These are phyloP conservation scores for Pungitius pungitius DNA, from an alignment of 2,113 vertebrate species.

Conservation along the genomic window DNA sequence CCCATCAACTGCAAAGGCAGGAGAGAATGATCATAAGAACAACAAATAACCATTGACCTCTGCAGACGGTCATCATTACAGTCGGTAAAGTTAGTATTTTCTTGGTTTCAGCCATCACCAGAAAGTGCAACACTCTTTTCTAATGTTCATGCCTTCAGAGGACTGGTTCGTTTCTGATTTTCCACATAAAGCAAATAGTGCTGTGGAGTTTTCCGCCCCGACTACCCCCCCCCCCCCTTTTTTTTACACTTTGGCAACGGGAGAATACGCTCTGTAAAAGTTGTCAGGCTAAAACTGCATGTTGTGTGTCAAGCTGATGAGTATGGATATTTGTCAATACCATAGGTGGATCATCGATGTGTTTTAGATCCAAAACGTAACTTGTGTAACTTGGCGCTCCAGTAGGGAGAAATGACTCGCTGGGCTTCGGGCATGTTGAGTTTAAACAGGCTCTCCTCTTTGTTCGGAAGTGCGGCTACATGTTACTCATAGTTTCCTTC, in stretches of 20 bases:
- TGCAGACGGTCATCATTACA: neutral
- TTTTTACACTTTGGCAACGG: slow-evolving; percentile 15
- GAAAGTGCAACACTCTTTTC: slow-evolving; percentile 3
- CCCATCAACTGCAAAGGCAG: slow-evolving; percentile 84
- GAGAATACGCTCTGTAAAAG: neutral
- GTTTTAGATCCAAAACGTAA: neutral
- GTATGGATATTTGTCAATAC: neutral
- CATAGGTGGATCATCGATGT: neutral
- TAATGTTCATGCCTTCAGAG: slow-evolving; percentile 7
- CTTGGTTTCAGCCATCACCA: slow-evolving; percentile 12
- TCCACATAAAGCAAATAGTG: slow-evolving; percentile 44
- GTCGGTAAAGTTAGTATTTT: neutral
- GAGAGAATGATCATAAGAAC: neutral
- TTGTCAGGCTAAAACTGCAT: neutral
- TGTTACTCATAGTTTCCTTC: slow-evolving; percentile 61
- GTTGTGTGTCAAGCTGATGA: slow-evolving; percentile 19
- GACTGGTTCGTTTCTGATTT: slow-evolving; percentile 42
- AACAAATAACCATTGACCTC: neutral
- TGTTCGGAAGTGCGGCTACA: slow-evolving; percentile 63
- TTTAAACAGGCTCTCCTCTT: slow-evolving; percentile 50
- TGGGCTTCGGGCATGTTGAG: slow-evolving; percentile 59
- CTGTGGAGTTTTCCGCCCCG: slow-evolving; percentile 46
- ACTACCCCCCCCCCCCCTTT: slow-evolving; percentile 18
- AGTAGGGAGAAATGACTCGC: slow-evolving; percentile 46
- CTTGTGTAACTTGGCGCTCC: slow-evolving; percentile 29